Conservation (phyloP, 2,888 invertebrate genomes). For the Allolobophora icterica region DNA sequence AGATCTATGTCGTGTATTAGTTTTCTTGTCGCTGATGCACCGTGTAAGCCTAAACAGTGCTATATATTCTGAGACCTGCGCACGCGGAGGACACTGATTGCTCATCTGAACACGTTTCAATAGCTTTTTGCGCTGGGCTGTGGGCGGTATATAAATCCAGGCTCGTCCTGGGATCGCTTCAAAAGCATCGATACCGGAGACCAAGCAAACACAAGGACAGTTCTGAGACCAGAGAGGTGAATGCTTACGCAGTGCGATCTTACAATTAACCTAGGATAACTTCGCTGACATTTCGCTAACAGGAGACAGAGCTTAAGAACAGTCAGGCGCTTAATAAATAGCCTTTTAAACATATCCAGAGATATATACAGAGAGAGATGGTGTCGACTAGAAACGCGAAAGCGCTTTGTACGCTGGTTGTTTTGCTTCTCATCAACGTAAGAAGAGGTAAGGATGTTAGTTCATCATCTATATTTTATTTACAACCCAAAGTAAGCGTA, state of each 20-base stretch:
- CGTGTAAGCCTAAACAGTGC: too few relatives aligned
- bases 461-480: not conserved
- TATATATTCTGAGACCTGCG: not conserved
- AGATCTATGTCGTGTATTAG: too few relatives aligned
- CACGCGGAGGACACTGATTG: too few relatives aligned
- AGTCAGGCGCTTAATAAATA: not conserved
- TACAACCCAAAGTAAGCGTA: too few relatives aligned
- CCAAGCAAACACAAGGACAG: not conserved
- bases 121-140: not conserved
- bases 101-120: not conserved
- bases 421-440: not conserved
- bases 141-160: not conserved
- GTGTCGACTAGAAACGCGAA: not conserved
- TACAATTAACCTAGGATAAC: not conserved
- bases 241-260: not conserved
- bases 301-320: not conserved
- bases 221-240: not conserved
- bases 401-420: conserved; percentile 6
- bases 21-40: too few relatives aligned
- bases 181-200: not conserved
- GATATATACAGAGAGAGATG: too few relatives aligned
- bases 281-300: too few relatives aligned
- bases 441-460: not conserved
- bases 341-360: not conserved
- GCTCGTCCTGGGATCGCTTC: not conserved